phyloP scores from a whole-genome alignment of 2,888 invertebrate genomes.

The Amaurobius ferox region DNA sequence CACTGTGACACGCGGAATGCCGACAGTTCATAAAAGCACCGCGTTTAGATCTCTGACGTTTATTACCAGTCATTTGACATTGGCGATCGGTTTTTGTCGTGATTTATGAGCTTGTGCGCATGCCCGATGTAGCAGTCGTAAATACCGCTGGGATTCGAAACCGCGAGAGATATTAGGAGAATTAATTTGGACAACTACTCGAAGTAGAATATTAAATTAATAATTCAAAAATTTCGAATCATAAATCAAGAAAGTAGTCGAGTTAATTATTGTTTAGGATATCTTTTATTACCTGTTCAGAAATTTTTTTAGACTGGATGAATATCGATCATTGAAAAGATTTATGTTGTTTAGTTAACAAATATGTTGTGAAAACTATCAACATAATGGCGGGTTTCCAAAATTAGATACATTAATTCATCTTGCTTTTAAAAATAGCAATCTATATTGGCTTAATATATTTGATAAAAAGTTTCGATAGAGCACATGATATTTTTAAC shows the following conservation, averaged over 20 bases:
- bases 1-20: slow-evolving; percentile 49
- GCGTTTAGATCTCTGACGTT: background rate
- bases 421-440: no score
- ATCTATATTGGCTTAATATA: no score
- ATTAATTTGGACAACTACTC: background rate
- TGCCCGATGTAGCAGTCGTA: slow-evolving; percentile 5
- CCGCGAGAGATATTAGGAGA: slow-evolving; percentile 11
- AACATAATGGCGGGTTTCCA: no score
- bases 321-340: no score
- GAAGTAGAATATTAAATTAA: background rate
- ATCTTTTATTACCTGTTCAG: no score
- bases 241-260: slow-evolving; percentile 6
- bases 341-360: no score
- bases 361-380: no score
- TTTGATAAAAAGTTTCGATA: no score
- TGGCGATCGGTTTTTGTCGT: slow-evolving; percentile 2
- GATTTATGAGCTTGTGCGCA: background rate
- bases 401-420: no score
- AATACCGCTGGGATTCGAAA: background rate
- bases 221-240: background rate
- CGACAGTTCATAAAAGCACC: background rate
- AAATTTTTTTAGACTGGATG: no score
- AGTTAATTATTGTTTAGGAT: slow-evolving; percentile 7
- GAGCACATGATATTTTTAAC: no score
- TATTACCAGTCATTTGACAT: slow-evolving; percentile 16